Conservation (phyloP, 1,140 invertebrate species). For the Delia radicum region DNA sequence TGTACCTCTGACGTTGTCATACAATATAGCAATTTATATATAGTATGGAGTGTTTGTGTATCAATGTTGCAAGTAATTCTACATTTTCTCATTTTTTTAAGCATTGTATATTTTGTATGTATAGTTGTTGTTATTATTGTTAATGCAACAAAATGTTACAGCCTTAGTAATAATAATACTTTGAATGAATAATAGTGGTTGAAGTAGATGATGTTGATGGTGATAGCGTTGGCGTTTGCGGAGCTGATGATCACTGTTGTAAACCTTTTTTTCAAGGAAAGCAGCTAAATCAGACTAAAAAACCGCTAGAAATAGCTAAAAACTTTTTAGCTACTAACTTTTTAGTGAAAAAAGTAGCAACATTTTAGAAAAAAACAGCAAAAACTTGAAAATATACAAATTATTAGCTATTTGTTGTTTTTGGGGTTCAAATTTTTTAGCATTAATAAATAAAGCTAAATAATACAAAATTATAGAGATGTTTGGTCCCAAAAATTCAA, state of each 20-base stretch:
- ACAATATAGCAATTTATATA: neutral
- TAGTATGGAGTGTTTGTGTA: neutral
- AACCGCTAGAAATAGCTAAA: too few relatives aligned
- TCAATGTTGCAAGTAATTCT: neutral
- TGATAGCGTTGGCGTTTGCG: neutral
- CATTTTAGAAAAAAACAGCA: too few relatives aligned
- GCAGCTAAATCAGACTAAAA: too few relatives aligned
- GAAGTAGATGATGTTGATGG: neutral
- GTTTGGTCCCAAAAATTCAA: too few relatives aligned
- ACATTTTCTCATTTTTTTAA: neutral
- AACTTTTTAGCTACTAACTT: too few relatives aligned
- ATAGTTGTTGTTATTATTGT: neutral
- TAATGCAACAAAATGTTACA: slow-evolving; percentile 2
- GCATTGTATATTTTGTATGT: neutral
- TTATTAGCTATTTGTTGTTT: too few relatives aligned
- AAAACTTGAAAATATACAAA: too few relatives aligned
- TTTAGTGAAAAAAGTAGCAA: neutral
- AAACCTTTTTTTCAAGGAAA: too few relatives aligned
- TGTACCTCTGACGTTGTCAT: neutral
- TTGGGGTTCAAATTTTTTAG: too few relatives aligned
- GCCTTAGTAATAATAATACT: slow-evolving; percentile 11
- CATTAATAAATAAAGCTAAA: too few relatives aligned
- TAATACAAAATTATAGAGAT: too few relatives aligned
- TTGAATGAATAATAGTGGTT: slow-evolving; percentile 12
- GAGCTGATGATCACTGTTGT: too few relatives aligned